These are phyloP conservation scores for Rhinogobio ventralis DNA, from an alignment of 2,797 vertebrate genomes.

Conservation along the genomic window DNA sequence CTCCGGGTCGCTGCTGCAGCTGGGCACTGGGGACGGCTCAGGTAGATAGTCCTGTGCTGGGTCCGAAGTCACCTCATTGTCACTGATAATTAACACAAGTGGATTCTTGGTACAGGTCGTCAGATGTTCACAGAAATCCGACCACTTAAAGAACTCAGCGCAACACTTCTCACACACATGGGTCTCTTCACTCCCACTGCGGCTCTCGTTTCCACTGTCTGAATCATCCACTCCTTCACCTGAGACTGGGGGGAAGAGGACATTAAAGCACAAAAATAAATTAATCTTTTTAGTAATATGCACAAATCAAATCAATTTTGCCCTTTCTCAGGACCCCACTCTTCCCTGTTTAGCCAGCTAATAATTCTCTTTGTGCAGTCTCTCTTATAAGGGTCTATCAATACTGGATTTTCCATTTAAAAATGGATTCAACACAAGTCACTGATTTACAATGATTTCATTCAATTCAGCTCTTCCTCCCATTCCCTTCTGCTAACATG, in stretches of 20 bases:
- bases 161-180: constrained; percentile 96
- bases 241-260: constrained; percentile 75
- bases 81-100: constrained; percentile 93
- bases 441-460: constrained; percentile 99
- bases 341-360: constrained; percentile 90
- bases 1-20: constrained; percentile 88
- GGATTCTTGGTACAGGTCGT: constrained; percentile 94
- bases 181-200: constrained; percentile 95
- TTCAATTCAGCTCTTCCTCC: constrained; percentile 98
- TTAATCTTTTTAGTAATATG: constrained; percentile 65
- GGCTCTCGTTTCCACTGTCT: constrained; percentile 94
- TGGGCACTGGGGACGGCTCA: constrained; percentile 87
- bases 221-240: constrained; percentile 91
- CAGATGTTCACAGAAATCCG: constrained; percentile 96
- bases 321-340: constrained; percentile 67
- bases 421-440: constrained; percentile 97
- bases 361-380: constrained; percentile 99
- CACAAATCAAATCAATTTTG: constrained; percentile 63
- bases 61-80: constrained; percentile 89
- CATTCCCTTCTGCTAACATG: constrained; percentile 91
- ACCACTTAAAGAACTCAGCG: constrained; percentile 98
- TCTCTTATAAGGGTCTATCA: constrained; percentile 99
- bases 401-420: constrained; percentile 98
- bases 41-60: constrained; percentile 83
- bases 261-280: constrained; percentile 70